Evolutionary conservation across 2,888 invertebrate genomes (phyloP).

Genomic region (Thysanoteuthis rhombus): DNA sequence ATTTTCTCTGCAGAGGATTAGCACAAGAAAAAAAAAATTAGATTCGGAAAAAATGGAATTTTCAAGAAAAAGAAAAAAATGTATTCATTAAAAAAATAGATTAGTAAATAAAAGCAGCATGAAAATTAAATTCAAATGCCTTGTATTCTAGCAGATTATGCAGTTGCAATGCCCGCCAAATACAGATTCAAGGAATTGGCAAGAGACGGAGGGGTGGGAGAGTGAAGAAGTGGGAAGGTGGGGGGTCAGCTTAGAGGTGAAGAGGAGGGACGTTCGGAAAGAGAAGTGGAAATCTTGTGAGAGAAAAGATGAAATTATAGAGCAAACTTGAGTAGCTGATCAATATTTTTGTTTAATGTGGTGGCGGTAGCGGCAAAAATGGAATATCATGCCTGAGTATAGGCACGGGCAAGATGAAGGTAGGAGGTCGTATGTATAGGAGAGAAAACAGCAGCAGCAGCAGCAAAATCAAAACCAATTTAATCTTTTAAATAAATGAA

Average conservation of each 20-base stretch:
- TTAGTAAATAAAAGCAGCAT: not conserved
- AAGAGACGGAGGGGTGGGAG: not conserved
- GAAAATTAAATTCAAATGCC: not conserved
- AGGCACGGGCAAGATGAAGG: not conserved
- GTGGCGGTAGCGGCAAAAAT: not conserved
- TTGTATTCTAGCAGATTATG: not conserved
- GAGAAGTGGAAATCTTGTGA: not conserved
- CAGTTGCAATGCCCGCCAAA: not conserved
- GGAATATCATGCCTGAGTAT: not conserved
- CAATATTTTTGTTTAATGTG: conserved; percentile 12
- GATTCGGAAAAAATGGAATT: not conserved
- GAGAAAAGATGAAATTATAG: not conserved
- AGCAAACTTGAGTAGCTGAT: conserved; percentile 12
- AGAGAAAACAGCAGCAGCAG: not conserved
- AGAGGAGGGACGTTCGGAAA: not conserved
- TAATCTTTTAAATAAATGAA: conserved; percentile 12
- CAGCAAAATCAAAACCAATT: not conserved
- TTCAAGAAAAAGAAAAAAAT: not conserved
- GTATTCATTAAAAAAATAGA: not conserved
- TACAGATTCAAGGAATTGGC: not conserved
- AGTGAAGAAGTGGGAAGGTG: too few species aligned
- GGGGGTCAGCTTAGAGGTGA: not conserved
- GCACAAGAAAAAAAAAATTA: not conserved
- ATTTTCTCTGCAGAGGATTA: not conserved
- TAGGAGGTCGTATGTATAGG: not conserved